Base-by-base conservation (phyloP, 1,140 invertebrate species). In the Globodera rostochiensis region DNA sequence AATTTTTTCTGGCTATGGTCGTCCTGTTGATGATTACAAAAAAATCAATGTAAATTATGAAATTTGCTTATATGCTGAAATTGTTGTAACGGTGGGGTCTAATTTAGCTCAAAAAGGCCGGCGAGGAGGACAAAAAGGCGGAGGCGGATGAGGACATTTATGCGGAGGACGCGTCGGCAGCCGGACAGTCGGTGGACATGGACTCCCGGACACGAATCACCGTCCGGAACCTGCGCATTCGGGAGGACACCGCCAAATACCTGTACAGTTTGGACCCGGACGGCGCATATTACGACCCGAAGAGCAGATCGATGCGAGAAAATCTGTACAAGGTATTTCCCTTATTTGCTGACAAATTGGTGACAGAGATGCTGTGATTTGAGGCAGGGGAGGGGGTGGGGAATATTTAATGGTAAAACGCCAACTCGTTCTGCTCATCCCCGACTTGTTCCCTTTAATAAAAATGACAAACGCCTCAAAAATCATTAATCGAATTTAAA, bases 181-280 rank as follows among this genome's bases (percentile, higher is more conserved):
- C 70, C 98, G 88, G 91, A 90, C 86, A 91, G 90, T 73, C 81
- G 5, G 89, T 89, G 60, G 88, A 98, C 92, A 96, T 99, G 6
- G 98, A 99, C 88, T 97, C 95, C 1, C 98, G 98, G 91, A 97
- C 99, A 90, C 93, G 97, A 86, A 99, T 99, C 88, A 99, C 92
- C 49, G 88, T 99, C 1, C 91, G 98, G 88, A 99, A 99, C 92
- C 91, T 99, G 81, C 93, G 98, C 88, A 99, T 99, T 83, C 92
- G 98, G 85, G 97, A 99, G 91, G 98, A 99, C 90, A 98, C 96
- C 0, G 97, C 97, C 0, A 99, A 92, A 91, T 99, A 99, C 92
- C 91, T 99, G 71, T 92, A 96, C 70, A 99, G 99, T 91, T 92
- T 99, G 82, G 96, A 99, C 91, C 94, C 94, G 0, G 96, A 97